Conservation (phyloP, 2,113 vertebrate genomes). For the Dipodomys spectabilis region DNA sequence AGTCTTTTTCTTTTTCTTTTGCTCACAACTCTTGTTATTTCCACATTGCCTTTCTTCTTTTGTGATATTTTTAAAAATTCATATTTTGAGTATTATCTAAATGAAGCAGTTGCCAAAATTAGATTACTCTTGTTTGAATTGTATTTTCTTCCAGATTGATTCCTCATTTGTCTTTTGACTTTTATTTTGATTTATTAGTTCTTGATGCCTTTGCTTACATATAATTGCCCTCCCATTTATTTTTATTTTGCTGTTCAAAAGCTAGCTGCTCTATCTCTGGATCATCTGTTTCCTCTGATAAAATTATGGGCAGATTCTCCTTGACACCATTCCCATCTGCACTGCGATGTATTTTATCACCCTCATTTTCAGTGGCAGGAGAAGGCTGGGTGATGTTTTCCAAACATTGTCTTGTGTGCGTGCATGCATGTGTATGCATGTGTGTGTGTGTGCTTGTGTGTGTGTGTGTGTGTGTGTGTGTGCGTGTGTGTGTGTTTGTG, state of each 20-base stretch:
- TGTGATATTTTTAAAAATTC: not conserved
- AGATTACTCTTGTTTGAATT: not conserved
- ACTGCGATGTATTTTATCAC: not conserved
- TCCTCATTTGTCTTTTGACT: not conserved
- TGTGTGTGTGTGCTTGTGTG: too few species aligned
- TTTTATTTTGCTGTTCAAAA: not conserved
- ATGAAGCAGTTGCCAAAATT: not conserved
- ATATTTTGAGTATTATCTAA: not conserved
- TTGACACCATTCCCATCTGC: not conserved
- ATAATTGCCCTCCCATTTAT: not conserved
- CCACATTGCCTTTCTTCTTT: not conserved
- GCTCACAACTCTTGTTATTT: not conserved
- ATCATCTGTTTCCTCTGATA: not conserved
- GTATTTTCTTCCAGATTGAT: not conserved
- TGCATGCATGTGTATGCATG: too few species aligned
- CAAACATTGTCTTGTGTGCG: not conserved
- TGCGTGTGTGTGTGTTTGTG: not conserved
- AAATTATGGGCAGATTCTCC: not conserved
- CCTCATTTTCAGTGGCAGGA: not conserved
- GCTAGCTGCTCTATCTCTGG: not conserved
- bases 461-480: too few species aligned
- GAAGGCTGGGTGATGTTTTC: not conserved
- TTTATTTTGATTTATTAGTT: conserved; percentile 26
- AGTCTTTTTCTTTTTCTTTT: not conserved
- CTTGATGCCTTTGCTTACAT: not conserved